Percentiles rank a stretch among this genome's conserved stretches.
Conservation (phyloP, 2,113 vertebrate species). For the Eidolon helvum region DNA sequence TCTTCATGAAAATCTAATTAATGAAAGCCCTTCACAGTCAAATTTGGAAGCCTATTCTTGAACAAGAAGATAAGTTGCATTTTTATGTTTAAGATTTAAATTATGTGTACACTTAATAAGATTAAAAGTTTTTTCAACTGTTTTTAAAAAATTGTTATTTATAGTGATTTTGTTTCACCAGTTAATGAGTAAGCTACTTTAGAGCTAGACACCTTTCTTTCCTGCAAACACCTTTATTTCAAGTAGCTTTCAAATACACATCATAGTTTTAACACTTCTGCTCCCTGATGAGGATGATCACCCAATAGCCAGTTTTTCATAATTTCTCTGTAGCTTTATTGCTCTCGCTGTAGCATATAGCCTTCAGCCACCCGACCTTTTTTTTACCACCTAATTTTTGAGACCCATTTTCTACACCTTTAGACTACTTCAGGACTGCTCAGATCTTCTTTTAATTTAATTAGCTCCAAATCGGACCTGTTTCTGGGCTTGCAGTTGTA, state of each 20-base stretch:
- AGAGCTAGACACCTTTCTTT: constrained; percentile 10
- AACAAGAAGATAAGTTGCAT: constrained; percentile 4
- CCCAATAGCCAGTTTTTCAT: not conserved
- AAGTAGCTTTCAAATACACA: not conserved
- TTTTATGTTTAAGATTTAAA: constrained; percentile 51
- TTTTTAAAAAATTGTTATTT: constrained; percentile 35
- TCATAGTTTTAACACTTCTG: not conserved
- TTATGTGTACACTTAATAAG: not conserved
- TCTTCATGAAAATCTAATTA: constrained; percentile 21
- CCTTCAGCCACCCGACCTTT: not conserved
- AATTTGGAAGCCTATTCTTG: constrained; percentile 32
- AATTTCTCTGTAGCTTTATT: not conserved
- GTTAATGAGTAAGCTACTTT: not conserved
- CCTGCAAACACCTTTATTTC: not conserved
- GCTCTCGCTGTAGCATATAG: not conserved
- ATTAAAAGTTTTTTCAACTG: not conserved
- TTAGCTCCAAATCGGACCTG: not conserved
- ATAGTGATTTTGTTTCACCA: not conserved
- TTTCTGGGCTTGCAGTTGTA: not conserved
- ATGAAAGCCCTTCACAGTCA: not conserved
- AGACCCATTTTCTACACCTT: not conserved
- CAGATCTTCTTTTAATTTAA: not conserved
- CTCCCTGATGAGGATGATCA: not conserved
- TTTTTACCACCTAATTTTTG: not conserved
- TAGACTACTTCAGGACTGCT: not conserved